These are phyloP conservation scores for Chloebia gouldiae DNA, from an alignment of 2,113 vertebrate species.

Conservation along the genomic window DNA sequence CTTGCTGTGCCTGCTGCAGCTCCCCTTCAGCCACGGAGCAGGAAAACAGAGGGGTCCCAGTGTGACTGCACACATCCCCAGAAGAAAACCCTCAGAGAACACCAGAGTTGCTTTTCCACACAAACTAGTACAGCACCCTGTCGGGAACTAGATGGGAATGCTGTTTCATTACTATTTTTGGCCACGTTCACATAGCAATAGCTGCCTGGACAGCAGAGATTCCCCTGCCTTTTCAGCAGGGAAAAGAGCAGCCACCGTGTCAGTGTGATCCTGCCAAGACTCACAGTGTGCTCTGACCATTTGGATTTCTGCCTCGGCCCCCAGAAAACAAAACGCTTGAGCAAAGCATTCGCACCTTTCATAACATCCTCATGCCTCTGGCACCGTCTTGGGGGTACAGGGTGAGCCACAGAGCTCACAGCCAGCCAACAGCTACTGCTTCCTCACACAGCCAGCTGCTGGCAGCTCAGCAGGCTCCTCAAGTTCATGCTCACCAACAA, in stretches of 20 bases:
- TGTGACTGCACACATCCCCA: accelerated
- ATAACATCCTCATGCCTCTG: background rate
- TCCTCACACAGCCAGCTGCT: background rate
- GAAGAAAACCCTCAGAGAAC: background rate
- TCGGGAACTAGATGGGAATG: background rate
- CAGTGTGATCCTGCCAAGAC: background rate
- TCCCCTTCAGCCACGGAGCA: background rate
- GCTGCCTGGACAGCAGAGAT: background rate
- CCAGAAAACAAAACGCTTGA: background rate
- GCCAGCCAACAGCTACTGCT: background rate
- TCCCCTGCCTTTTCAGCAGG: background rate
- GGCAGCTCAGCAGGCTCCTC: background rate
- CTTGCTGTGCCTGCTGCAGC: background rate
- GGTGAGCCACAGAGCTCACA: background rate
- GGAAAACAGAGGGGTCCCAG: background rate
- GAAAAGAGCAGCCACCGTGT: background rate
- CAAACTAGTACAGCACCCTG: background rate
- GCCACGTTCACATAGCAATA: background rate
- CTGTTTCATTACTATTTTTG: slow-evolving; percentile 26
- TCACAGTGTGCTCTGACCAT: background rate
- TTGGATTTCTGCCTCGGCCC: background rate
- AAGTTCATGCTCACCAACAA: background rate
- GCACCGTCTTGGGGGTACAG: background rate
- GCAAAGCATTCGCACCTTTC: background rate
- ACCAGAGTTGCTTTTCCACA: background rate